A percentile compares a stretch with the other conserved stretches of the same genome.
These are phyloP conservation scores for Eudyptes chrysolophus DNA, from an alignment of 2,113 vertebrate genomes.

Conservation along the genomic window DNA sequence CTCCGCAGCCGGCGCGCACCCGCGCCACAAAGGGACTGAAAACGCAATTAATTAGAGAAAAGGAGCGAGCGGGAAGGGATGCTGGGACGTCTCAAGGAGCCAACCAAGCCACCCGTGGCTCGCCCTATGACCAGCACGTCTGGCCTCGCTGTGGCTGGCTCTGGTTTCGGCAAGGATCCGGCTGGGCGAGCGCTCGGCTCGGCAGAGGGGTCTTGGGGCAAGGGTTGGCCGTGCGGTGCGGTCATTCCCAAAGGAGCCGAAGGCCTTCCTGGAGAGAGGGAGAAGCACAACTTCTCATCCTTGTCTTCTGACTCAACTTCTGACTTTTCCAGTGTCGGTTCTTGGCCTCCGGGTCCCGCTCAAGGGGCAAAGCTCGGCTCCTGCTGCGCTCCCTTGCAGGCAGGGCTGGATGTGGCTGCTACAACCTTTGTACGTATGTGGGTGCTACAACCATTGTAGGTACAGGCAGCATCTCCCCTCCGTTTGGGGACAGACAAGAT, in stretches of 20 bases:
- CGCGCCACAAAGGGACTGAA: not conserved
- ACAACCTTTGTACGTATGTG: rapidly evolving
- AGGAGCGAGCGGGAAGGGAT: not conserved
- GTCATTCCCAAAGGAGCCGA: not conserved
- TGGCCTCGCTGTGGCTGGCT: rapidly evolving
- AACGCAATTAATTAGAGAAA: not conserved
- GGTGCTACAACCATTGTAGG: not conserved
- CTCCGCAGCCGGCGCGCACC: not conserved
- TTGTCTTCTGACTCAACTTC: not conserved
- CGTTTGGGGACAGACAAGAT: rapidly evolving
- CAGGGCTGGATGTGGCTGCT: not conserved
- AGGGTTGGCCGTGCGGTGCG: rapidly evolving
- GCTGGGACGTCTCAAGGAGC: not conserved
- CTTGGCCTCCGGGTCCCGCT: rapidly evolving
- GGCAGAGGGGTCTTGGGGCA: not conserved
- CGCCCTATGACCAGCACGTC: not conserved
- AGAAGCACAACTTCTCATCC: not conserved
- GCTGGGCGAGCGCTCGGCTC: rapidly evolving
- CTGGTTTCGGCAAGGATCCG: not conserved
- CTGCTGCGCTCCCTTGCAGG: not conserved
- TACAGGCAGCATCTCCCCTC: not conserved
- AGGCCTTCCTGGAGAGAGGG: not conserved
- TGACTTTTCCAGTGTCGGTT: rapidly evolving
- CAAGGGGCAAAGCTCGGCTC: not conserved
- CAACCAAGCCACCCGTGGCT: not conserved